Conservation (phyloP, 2,888 invertebrate genomes). For the Marronus borbonicus region DNA sequence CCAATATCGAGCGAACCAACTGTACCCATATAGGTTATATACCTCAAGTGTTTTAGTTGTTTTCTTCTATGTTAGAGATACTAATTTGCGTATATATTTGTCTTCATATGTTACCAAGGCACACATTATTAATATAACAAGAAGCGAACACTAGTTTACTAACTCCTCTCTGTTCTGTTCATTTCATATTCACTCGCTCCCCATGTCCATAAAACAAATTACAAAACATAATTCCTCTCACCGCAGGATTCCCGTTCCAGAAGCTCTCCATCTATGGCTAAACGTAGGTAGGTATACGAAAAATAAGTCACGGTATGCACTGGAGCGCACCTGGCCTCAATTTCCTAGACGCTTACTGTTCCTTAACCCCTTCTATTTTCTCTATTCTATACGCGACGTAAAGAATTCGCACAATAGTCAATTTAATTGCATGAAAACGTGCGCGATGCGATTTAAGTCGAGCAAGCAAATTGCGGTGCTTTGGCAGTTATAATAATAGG, state of each 20-base stretch:
- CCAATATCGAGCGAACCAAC: no score
- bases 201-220: slow-evolving; percentile 34
- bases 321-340: slow-evolving; percentile 18
- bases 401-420: slow-evolving; percentile 37
- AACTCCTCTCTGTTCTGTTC: neutral
- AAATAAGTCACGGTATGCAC: slow-evolving; percentile 12
- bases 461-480: neutral
- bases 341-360: slow-evolving; percentile 38
- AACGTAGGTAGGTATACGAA: neutral
- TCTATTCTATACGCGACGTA: slow-evolving; percentile 9
- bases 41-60: no score
- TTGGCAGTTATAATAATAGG: slow-evolving; percentile 26
- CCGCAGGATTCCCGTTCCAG: slow-evolving; percentile 18
- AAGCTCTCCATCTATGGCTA: neutral
- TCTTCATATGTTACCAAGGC: no score
- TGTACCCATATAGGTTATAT: no score
- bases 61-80: no score
- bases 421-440: slow-evolving; percentile 41
- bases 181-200: slow-evolving; percentile 1
- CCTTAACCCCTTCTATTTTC: slow-evolving; percentile 6
- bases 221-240: slow-evolving; percentile 29
- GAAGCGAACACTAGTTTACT: neutral
- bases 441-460: slow-evolving; percentile 11
- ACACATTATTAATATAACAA: neutral
- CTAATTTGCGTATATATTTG: no score